Evolutionary conservation across 2,888 invertebrate genomes (phyloP).

Genomic region (Ochropleura plecta): DNA sequence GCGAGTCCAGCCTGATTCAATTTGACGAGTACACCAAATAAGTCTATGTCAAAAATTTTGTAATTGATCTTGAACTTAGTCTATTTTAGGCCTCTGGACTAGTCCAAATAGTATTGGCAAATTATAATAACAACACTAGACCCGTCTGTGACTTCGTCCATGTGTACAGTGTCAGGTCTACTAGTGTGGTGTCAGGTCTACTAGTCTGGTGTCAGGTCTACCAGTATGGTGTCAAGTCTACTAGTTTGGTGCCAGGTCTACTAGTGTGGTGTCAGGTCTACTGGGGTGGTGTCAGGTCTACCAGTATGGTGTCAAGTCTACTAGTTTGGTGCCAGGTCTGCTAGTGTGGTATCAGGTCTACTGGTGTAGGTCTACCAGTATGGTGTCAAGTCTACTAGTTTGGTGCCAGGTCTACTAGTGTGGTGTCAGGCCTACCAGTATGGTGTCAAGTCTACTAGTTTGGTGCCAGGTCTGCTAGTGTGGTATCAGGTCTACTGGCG

Average conservation of each 20-base stretch:
- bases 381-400: neutral
- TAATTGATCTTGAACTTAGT: constrained; percentile 16
- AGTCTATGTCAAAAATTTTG: neutral
- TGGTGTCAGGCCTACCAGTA: neutral
- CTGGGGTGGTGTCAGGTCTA: neutral
- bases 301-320: neutral
- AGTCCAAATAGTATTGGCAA: neutral
- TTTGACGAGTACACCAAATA: constrained; percentile 4
- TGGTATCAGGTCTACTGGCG: neutral
- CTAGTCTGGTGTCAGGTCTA: neutral
- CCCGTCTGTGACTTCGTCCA: neutral
- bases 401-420: neutral
- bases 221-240: neutral
- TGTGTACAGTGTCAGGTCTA: neutral
- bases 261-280: neutral
- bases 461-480: neutral
- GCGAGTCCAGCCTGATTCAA: neutral
- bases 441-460: neutral
- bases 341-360: neutral
- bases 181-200: neutral
- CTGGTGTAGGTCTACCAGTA: too few species aligned
- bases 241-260: neutral
- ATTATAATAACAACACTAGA: neutral
- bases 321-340: neutral
- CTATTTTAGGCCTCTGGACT: neutral